Evolutionary conservation across 2,888 invertebrate species (phyloP).

Genomic region (Netelia fuscicornis): DNA sequence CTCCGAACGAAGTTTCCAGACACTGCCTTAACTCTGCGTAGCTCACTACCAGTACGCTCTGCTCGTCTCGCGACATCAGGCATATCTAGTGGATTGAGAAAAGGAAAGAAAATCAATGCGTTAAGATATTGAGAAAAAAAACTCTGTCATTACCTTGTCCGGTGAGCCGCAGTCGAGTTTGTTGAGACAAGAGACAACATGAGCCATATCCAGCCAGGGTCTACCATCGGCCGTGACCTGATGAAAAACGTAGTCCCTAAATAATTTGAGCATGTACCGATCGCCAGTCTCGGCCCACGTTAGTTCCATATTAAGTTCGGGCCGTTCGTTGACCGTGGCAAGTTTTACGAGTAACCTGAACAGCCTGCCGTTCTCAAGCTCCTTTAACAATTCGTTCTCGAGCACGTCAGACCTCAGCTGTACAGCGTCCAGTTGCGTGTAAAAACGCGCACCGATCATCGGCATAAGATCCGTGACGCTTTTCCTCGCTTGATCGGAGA

Average conservation of each 20-base stretch:
- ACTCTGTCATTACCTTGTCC: constrained; percentile 88
- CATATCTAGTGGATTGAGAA: constrained; percentile 89
- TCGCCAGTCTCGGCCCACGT: constrained; percentile 99
- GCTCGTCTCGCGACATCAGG: constrained; percentile 98
- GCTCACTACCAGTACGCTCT: constrained; percentile 97
- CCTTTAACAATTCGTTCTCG: constrained; percentile 96
- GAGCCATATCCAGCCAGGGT: constrained; percentile 98
- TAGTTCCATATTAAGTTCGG: constrained; percentile 97
- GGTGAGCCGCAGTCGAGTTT: constrained; percentile 94
- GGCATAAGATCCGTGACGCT: constrained; percentile 99
- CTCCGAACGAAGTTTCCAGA: constrained; percentile 96
- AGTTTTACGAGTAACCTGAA: constrained; percentile 96
- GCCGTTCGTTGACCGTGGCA: constrained; percentile 97
- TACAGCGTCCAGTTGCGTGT: constrained; percentile 96
- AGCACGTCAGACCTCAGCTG: constrained; percentile 95
- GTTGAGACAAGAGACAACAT: constrained; percentile 97
- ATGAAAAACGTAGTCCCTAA: constrained; percentile 99
- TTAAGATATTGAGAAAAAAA: constrained; percentile 17
- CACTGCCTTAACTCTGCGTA: constrained; percentile 98
- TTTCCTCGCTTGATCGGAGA: constrained; percentile 89
- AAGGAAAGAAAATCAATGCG: constrained; percentile 15
- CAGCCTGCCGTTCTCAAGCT: constrained; percentile 97
- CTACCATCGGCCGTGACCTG: constrained; percentile 96
- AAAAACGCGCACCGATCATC: constrained; percentile 99
- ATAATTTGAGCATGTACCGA: constrained; percentile 98